Evolutionary conservation across 2,888 invertebrate genomes (phyloP), one percentile per base, ranked within the genome.

Genomic region (Xanthorhoe designata): DNA sequence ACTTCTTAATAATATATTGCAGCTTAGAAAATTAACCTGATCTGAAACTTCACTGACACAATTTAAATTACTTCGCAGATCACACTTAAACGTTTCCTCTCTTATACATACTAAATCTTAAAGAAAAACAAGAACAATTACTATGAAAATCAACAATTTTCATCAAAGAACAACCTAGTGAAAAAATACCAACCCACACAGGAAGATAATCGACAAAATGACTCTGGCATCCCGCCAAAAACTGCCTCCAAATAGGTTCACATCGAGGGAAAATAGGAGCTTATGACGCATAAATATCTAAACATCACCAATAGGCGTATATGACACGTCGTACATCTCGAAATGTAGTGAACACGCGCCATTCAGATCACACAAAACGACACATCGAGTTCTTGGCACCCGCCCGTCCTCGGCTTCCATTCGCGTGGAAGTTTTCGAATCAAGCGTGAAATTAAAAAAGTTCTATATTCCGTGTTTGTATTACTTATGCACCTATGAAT

Each of bases 401-500:
- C 67, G 55, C 19, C 29, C 57, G 53, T 51, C 42, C 79, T 73
- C 74, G 73, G 71, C 75, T 70, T 74, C 75, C 81, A 75, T 69
- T 79, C 82, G 75, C 59, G 77, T 77, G 78, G 79, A 84, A 87
- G 84, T 85, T 88, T 83, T 76, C 82, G 86, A 86, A 87, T 89
- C 87, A 84, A 89, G 88, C 91, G 88, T 91, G 87, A 91, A 90
- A 92, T 92, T 90, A 92, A 90, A 92, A 91, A 91, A 91, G 87
- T 90, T 90, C 77, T 81, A 83, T 84, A 83, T 85, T 81, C 81
- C 74, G 71, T 78, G 74, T 78, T 66, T 72, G 70, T 75, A 69
- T 72, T 77, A 73, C 76, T 76, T 76, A 75, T 64, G 66, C 64
- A 74, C 72, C 75, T 77, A 78, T 78, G 78, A 74, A 79, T 78